Percentiles rank a stretch among this genome's conserved stretches.
These are phyloP conservation scores for Hippolais icterina DNA, from an alignment of 2,113 vertebrate genomes.

Conservation along the genomic window DNA sequence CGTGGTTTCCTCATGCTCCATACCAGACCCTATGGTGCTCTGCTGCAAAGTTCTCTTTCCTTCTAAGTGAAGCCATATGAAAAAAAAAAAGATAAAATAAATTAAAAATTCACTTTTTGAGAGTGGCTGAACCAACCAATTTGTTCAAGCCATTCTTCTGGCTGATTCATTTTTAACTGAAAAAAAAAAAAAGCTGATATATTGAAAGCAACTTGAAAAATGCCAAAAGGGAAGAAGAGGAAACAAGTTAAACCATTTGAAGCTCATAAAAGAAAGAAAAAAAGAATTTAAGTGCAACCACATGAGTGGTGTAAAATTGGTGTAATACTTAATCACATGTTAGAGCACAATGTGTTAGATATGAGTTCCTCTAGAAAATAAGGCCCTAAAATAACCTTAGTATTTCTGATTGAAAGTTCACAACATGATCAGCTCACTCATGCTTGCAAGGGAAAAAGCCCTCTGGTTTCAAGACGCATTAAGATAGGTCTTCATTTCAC, in stretches of 20 bases:
- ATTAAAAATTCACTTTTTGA: background rate
- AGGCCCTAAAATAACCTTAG: background rate
- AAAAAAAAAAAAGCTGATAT: background rate
- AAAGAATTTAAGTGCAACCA: background rate
- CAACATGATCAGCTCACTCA: background rate
- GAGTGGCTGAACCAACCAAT: conserved; percentile 37
- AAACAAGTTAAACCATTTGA: background rate
- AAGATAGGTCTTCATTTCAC: background rate
- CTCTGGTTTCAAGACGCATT: background rate
- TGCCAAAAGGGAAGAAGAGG: background rate
- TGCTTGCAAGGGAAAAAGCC: background rate
- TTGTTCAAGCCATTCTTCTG: conserved; percentile 48
- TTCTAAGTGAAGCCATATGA: conserved; percentile 63
- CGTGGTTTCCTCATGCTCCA: background rate
- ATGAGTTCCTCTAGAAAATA: background rate
- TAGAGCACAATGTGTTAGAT: background rate
- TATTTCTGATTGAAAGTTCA: background rate
- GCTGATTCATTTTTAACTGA: background rate
- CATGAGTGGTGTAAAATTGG: background rate
- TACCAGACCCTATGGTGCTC: background rate
- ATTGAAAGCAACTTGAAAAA: background rate
- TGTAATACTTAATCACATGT: background rate
- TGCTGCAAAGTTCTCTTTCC: background rate
- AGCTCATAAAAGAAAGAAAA: background rate
- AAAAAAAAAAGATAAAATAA: background rate